Evolutionary conservation across 2,113 vertebrate genomes (phyloP), one percentile per base, ranked within the genome.

Genomic region (Oreotrochilus melanogaster): DNA sequence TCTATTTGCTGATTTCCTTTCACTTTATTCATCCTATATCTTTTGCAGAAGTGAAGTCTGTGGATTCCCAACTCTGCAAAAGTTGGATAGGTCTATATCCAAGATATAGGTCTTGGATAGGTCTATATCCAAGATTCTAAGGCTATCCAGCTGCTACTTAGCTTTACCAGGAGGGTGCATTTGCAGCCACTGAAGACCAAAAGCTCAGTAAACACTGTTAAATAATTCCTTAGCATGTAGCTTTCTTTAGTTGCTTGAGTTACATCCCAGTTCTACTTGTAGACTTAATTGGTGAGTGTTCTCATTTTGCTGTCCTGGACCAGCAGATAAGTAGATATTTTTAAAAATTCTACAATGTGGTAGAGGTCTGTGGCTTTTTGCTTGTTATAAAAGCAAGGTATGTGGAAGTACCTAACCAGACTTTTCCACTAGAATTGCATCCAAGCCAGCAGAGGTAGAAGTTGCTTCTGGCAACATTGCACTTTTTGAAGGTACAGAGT

Each of bases 11-110:
- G 27, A 28, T 43, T 92, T 89, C 2, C 10, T 88, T 93, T 70
- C 18, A 17, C 14, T 51, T 71, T 88, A 33, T 65, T 54, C 17
- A 33, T 85, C 27, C 7, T 15, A 21, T 21, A 18, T 33, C 13
- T 75, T 81, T 65, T 65, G 4, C 24, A 60, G 30, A 47, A 85
- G 43, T 51, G 10, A 66, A 57, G 33, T 56, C 10, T 10, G 7
- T 7, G 18, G 35, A 48, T 35, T 89, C 7, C 45, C 31, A 65
- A 1, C 8, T 78, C 57, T 27, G 31, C 8, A 48, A 72, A 71
- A 5, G 3, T 33, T 43, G n/a, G n/a, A n/a, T 30, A 18, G 1
- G 10, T 78, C 28, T 2, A 0, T 37, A 65, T 21, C n/a, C 72
- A 72, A 75, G 48, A 24, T 27, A n/a, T n/a, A n/a, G n/a, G n/a